Evolutionary conservation across 1,140 invertebrate genomes (phyloP).

Genomic region (Linepithema humile): DNA sequence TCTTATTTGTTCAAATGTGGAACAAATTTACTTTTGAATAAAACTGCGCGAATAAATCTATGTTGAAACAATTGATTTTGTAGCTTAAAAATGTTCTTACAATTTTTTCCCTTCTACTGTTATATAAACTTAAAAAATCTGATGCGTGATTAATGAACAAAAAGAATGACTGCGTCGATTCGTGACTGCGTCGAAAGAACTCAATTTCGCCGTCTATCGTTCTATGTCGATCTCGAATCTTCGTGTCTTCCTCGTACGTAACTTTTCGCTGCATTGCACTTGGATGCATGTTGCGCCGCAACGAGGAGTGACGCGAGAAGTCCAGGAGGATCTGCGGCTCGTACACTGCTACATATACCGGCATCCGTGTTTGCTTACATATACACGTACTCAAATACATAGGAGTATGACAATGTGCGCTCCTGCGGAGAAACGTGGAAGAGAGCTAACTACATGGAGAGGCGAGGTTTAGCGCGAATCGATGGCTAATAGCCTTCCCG

Average conservation of each 20-base stretch:
- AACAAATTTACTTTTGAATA: not conserved
- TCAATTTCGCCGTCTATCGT: not conserved
- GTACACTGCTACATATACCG: not conserved
- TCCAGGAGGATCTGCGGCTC: conserved; percentile 1
- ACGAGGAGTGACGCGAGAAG: not conserved
- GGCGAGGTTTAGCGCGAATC: conserved; percentile 80
- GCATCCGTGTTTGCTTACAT: not conserved
- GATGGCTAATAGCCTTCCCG: conserved; percentile 82
- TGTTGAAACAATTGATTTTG: not conserved
- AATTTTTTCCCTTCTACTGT: no score
- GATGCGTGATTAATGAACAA: not conserved
- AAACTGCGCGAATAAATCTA: not conserved
- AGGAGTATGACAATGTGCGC: conserved; percentile 20
- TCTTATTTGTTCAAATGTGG: not conserved
- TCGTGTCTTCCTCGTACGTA: not conserved
- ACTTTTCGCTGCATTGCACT: not conserved
- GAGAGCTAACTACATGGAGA: conserved; percentile 74
- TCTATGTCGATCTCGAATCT: conserved; percentile 6
- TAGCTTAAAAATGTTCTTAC: not conserved
- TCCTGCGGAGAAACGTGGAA: conserved; percentile 68
- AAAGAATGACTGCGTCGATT: not conserved
- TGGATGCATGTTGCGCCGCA: not conserved
- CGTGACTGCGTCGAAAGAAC: not conserved
- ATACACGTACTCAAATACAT: conserved; percentile 9
- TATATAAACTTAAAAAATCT: no score